Conservation (phyloP, 2,797 vertebrate genomes). For the Squalus acanthias region DNA sequence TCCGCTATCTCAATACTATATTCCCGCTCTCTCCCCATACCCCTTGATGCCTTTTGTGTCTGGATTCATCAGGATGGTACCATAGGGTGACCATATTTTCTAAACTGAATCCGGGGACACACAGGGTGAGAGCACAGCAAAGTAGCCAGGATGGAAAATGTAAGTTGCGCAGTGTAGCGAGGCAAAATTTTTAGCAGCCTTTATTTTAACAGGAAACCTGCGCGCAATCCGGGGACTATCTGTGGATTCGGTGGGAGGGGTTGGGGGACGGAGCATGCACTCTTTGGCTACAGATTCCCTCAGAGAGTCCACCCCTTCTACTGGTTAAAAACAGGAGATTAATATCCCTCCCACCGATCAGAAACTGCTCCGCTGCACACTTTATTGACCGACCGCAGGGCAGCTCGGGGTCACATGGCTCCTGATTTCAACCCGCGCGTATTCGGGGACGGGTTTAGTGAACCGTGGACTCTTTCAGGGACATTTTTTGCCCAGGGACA, state of each 20-base stretch:
- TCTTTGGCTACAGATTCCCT: not conserved
- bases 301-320: not conserved
- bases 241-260: not conserved
- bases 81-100: no score
- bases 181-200: no score
- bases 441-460: not conserved
- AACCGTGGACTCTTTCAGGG: not conserved
- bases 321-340: not conserved
- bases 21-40: no score
- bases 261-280: not conserved
- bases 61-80: no score
- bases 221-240: no score
- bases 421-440: not conserved
- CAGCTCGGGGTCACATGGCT: not conserved
- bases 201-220: no score
- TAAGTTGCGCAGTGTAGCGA: no score
- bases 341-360: not conserved
- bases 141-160: no score
- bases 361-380: not conserved
- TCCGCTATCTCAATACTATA: no score
- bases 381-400: not conserved
- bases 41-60: no score
- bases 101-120: no score
- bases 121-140: no score
- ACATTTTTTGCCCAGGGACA: not conserved